Conservation (phyloP, 2,113 vertebrate species). For the Synchiropus splendidus region DNA sequence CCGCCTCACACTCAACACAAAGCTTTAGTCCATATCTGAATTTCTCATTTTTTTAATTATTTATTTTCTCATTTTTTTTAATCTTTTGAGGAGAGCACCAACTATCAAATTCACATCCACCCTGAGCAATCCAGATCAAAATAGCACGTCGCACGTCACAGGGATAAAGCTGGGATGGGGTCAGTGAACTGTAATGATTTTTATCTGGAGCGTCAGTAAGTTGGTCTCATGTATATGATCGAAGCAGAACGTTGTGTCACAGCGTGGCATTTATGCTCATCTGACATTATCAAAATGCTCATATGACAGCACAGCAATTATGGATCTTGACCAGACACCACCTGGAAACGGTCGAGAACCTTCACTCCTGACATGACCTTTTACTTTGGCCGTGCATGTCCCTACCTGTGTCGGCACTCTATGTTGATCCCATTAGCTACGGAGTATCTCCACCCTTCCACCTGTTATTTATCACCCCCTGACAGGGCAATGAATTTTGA, state of each 20-base stretch:
- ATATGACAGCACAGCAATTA: conserved; percentile 50
- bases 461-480: conserved; percentile 57
- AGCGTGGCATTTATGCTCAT: conserved; percentile 39
- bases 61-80: too few relatives aligned
- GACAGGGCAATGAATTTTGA: conserved; percentile 62
- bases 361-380: conserved; percentile 49
- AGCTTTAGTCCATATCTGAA: too few relatives aligned
- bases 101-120: too few relatives aligned
- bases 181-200: conserved; percentile 35
- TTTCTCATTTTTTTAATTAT: too few relatives aligned
- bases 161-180: conserved; percentile 17
- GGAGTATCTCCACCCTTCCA: conserved; percentile 18
- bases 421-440: conserved; percentile 19
- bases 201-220: conserved; percentile 15
- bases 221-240: conserved; percentile 22
- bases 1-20: too few relatives aligned
- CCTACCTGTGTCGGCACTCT: conserved; percentile 12
- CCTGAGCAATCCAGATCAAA: too few relatives aligned
- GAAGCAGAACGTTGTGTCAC: conserved; percentile 20
- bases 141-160: not conserved
- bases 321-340: conserved; percentile 35
- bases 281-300: conserved; percentile 56
- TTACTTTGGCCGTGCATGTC: conserved; percentile 25
- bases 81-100: too few relatives aligned
- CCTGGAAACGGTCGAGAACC: too few relatives aligned